Base-by-base conservation (phyloP, 2,113 vertebrate species). In the Emydura subglobosa region DNA sequence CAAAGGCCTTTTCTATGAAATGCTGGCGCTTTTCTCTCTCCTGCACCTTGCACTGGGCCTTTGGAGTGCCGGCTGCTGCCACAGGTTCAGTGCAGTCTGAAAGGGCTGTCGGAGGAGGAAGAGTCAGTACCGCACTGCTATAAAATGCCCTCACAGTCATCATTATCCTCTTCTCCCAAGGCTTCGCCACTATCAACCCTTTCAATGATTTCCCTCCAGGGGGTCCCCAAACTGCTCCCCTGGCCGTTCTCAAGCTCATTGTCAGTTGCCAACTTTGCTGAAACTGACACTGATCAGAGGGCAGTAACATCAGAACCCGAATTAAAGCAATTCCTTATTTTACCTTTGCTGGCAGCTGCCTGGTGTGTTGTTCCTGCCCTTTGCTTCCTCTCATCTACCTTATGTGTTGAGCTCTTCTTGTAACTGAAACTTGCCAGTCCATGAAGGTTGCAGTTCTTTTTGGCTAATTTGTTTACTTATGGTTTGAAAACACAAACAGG, bases 101-200 rank as follows among this genome's bases (percentile, higher is more conserved):
- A 31, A 61, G 57, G 57, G 57, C 29, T 61, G 27, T 65, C 13
- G 14, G 61, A 34, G 31, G 34, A 65, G 16, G 55, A 59, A 10
- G 61, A 31, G 61, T 34, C 61, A 3, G 4, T 7, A 59, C 65
- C 31, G 53, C 1, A 7, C 11, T 8, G 10, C 79, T 8, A 6
- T 27, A 9, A 65, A 65, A 65, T 17, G 78, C 80, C 80, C 1
- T 5, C 1, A 7, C 31, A 10, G 80, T 55, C 12, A 6, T 25
- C 6, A 27, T 59, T 7, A 61, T 25, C 39, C n/a, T 47, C 25
- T 21, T 21, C 76, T 55, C 21, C 53, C 2, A 25, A 14, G 39
- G 51, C 53, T n/a, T 21, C 17, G 1, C 39, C 0, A 1, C 55
- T 39, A 14, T 29, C 2, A 16, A 4, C 27, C 82, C 16, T 8